Base-by-base conservation (phyloP, 2,797 vertebrate genomes). In the Numenius phaeopus region DNA sequence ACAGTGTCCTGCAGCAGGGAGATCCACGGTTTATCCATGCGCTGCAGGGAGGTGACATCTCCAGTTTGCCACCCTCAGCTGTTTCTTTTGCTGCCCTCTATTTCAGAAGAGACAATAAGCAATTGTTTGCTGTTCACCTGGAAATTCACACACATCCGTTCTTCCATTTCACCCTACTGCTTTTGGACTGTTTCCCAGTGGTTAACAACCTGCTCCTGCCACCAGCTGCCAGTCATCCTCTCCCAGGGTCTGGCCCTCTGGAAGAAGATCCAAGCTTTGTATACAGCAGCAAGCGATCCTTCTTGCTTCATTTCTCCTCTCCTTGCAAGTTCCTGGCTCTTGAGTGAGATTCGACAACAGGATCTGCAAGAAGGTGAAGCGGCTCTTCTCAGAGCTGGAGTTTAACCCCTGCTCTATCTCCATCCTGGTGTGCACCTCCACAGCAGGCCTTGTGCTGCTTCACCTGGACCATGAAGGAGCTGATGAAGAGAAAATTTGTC, bases 341-440 rank as follows among this genome's bases (percentile, higher is more conserved):
- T 0, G 0, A 49, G n/a, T 78, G 72, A 57, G 55, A 18, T 87
- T 84, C 2, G 0, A 21, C 59, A 26, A 50, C 5, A 3, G 20
- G 13, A 55, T 46, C n/a, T 44, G 16, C 52, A 49, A 75, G 64
- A 59, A 91, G 18, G 52, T 85, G 65, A 70, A 58, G 86, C 59
- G 83, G 32, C 40, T 89, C 21, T 17, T 73, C 21, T 16, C 39
- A 16, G 75, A 76, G 55, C 21, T 77, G 42, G 47, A 73, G 37
- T 76, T 87, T 42, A 77, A 83, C 8, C 22, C 30, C n/a, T 73
- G 17, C 19, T 39, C 37, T 24, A 8, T 26, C 50, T 55, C 67
- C 34, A 8, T 58, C 42, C 30, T 34, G 65, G 20, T 30, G 40
- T 24, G 30, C 66, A 64, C 42, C 34, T 71, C 84, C 66, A 54